These are phyloP conservation scores for crab-eating macaque (Macaca fascicularis) DNA, from an alignment of 2,113 vertebrate genomes.

Conservation along the genomic window DNA sequence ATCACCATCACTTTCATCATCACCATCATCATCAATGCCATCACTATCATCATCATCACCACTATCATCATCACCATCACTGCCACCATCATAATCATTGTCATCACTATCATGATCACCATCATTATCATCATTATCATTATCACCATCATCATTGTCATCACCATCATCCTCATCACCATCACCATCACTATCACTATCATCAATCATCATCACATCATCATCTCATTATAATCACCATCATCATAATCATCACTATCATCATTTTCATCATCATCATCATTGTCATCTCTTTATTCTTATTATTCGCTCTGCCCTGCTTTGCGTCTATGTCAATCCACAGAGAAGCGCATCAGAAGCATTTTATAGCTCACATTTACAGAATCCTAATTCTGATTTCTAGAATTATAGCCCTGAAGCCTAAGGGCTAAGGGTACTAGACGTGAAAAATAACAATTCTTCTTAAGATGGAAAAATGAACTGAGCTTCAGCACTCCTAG, in stretches of 20 bases:
- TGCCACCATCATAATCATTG: no score
- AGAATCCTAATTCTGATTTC: neutral
- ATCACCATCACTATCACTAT: no score
- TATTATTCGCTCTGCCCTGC: neutral
- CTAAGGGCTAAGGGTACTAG: no score
- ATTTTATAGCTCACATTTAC: neutral
- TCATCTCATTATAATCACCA: neutral
- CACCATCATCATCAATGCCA: neutral
- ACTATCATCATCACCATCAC: neutral
- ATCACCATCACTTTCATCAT: rapidly evolving
- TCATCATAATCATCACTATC: no score
- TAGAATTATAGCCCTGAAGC: neutral
- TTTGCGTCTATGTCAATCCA: neutral
- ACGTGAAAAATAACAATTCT: neutral
- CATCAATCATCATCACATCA: no score
- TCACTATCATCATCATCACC: neutral
- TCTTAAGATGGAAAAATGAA: neutral
- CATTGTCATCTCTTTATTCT: neutral
- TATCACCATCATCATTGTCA: no score
- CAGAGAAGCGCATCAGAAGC: no score
- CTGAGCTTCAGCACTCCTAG: neutral
- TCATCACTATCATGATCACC: no score
- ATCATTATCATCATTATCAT: rapidly evolving
- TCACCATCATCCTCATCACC: no score
- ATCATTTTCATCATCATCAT: neutral